A percentile compares a stretch with the other conserved stretches of the same genome.
phyloP scores from a whole-genome alignment of 2,797 vertebrate species.

The Diglossa cyanea region DNA sequence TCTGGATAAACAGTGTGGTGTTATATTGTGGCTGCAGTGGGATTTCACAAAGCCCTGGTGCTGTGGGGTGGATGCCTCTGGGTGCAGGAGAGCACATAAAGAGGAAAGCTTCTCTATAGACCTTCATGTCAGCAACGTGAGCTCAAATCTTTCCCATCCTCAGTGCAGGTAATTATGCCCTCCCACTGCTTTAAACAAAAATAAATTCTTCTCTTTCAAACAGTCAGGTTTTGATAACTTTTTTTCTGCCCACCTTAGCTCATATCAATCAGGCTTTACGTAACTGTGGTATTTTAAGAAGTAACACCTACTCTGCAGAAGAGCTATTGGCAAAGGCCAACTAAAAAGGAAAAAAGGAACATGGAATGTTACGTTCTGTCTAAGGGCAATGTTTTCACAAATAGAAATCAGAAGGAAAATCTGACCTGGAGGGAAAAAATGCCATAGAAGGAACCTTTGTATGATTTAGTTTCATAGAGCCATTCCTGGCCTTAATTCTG shows the following conservation, averaged over 20 bases:
- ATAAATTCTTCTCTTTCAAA: conserved; percentile 60
- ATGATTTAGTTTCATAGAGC: not conserved
- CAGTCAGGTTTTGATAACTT: conserved; percentile 65
- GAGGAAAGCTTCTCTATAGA: not conserved
- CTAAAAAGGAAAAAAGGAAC: conserved; percentile 30
- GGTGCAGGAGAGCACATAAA: not conserved
- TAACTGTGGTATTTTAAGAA: conserved; percentile 66
- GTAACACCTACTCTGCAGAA: conserved; percentile 65
- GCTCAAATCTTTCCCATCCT: conserved; percentile 22
- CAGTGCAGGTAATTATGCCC: conserved; percentile 49
- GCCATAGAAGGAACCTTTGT: not conserved
- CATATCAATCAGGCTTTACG: conserved; percentile 75
- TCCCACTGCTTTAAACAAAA: conserved; percentile 69
- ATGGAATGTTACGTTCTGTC: not conserved
- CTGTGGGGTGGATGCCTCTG: not conserved
- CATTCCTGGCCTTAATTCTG: not conserved
- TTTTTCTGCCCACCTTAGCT: conserved; percentile 72
- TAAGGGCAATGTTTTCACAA: conserved; percentile 32
- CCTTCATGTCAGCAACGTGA: not conserved
- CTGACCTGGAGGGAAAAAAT: not conserved
- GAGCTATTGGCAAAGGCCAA: conserved; percentile 58
- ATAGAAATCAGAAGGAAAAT: not conserved
- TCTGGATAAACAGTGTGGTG: accelerated
- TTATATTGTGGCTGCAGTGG: accelerated
- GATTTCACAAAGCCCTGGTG: not conserved